Conservation (phyloP, 35 echinoderm and acorn worm genomes). For the Heliocidaris erythrogramma region DNA sequence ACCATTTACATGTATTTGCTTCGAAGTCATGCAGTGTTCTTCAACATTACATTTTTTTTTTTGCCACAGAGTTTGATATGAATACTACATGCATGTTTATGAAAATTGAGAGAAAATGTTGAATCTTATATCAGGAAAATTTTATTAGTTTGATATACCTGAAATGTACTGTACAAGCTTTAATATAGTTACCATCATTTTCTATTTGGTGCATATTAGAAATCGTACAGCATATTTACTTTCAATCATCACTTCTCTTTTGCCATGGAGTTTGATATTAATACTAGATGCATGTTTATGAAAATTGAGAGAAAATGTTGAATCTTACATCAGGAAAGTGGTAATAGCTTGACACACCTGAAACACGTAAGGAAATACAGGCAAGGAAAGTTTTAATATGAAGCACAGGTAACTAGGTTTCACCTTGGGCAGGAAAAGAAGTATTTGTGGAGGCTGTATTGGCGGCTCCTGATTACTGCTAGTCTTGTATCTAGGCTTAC, state of each 20-base stretch:
- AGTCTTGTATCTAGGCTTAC: slow-evolving; percentile 23
- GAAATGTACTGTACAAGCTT: background rate
- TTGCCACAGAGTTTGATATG: background rate
- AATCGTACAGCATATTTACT: background rate
- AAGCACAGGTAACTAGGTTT: background rate
- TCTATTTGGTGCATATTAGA: no score
- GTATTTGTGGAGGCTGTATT: background rate
- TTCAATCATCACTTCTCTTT: background rate
- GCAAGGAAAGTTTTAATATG: background rate
- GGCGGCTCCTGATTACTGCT: slow-evolving; percentile 11
- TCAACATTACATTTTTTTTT: background rate
- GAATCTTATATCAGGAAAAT: background rate
- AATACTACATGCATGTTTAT: background rate
- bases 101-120: background rate
- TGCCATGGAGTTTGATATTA: background rate
- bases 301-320: background rate
- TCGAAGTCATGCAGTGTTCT: background rate
- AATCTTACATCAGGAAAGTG: background rate
- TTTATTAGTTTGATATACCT: background rate
- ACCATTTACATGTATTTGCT: no score
- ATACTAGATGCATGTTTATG: background rate
- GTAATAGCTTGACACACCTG: background rate
- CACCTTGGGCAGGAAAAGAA: background rate
- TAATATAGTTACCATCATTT: no score
- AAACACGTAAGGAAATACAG: background rate